phyloP scores from a whole-genome alignment of 2,888 invertebrate species.

The Icerya purchasi region DNA sequence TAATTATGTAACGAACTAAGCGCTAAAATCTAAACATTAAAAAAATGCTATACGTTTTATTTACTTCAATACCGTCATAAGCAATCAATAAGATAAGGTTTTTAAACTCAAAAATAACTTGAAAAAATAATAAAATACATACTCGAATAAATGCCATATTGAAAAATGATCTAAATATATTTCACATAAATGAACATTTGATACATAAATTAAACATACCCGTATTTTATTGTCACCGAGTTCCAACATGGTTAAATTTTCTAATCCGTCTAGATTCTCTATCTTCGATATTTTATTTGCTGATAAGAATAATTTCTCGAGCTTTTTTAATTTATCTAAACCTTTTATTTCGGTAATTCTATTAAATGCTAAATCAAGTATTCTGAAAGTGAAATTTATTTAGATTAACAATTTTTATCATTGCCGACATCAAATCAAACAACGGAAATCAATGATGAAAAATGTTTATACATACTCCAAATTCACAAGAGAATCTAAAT shows the following conservation, averaged over 20 bases:
- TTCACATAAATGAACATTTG: no score
- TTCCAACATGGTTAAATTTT: slow-evolving; percentile 62
- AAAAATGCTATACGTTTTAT: no score
- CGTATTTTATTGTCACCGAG: slow-evolving; percentile 85
- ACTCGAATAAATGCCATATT: no score
- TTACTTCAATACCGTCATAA: no score
- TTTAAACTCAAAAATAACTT: neutral
- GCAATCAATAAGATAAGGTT: neutral
- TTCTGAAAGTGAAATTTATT: slow-evolving; percentile 32
- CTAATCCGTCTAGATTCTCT: slow-evolving; percentile 62
- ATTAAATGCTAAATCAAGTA: slow-evolving; percentile 88
- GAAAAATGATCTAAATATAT: no score
- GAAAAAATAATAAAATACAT: slow-evolving; percentile 4
- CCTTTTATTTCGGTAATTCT: slow-evolving; percentile 70
- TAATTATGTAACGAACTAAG: no score
- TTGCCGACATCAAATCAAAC: neutral
- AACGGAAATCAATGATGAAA: slow-evolving; percentile 4
- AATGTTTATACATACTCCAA: slow-evolving; percentile 58
- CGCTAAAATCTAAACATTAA: no score
- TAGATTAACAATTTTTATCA: neutral
- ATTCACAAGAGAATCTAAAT: slow-evolving; percentile 65
- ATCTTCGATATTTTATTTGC: slow-evolving; percentile 76
- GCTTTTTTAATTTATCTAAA: slow-evolving; percentile 45
- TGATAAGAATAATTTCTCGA: slow-evolving; percentile 67
- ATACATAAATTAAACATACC: slow-evolving; percentile 32